A percentile compares a stretch with the other conserved stretches of the same genome.
These are phyloP conservation scores for Strigamia crassipes DNA, from an alignment of 2,888 invertebrate species.

Conservation along the genomic window DNA sequence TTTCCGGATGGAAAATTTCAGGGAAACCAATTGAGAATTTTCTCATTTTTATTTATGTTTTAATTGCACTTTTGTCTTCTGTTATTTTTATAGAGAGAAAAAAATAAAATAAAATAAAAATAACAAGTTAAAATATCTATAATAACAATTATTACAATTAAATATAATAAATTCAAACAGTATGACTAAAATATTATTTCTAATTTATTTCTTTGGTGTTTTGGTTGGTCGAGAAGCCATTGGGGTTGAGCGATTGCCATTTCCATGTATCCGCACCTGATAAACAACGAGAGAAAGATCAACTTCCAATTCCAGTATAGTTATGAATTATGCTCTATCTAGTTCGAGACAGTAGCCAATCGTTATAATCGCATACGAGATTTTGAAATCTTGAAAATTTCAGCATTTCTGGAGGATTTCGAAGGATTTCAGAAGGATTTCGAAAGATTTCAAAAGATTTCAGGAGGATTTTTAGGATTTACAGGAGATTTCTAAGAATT, in stretches of 20 bases:
- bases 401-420: too few relatives aligned
- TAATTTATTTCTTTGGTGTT: background rate
- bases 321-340: too few relatives aligned
- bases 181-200: too few relatives aligned
- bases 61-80: conserved; percentile 3
- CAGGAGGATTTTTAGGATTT: too few relatives aligned
- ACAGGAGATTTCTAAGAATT: too few relatives aligned
- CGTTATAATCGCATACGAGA: too few relatives aligned
- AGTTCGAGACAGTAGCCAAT: too few relatives aligned
- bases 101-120: background rate
- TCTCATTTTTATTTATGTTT: background rate
- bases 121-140: background rate
- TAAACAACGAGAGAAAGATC: conserved; percentile 50
- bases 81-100: background rate
- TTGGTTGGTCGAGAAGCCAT: conserved; percentile 64
- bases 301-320: too few relatives aligned
- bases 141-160: background rate
- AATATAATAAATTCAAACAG: too few relatives aligned
- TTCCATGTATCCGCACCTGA: conserved; percentile 76
- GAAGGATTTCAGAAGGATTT: too few relatives aligned
- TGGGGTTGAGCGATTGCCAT: conserved; percentile 83
- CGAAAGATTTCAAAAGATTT: too few relatives aligned
- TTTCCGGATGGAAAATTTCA: background rate
- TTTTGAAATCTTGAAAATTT: too few relatives aligned
- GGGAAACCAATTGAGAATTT: background rate